Base-by-base conservation (phyloP, 2,113 vertebrate genomes). In the Bagarius yarrelli region DNA sequence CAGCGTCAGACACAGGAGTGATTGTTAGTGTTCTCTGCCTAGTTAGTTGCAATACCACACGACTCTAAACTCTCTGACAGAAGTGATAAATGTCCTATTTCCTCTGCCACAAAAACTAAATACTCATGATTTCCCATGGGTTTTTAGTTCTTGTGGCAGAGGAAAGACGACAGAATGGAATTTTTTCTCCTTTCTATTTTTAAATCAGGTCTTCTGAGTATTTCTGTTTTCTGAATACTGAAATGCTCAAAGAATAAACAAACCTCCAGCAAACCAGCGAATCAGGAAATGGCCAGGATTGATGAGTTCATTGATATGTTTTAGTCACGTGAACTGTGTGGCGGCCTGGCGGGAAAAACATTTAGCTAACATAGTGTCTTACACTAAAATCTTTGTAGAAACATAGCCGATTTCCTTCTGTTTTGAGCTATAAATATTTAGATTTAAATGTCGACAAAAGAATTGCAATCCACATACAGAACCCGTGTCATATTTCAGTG, bases 11-110 rank as follows among this genome's bases (percentile, higher is more conserved):
- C 84, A 69, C 67, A 79, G 44, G 80, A 80, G 57, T 56, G 82
- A 25, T 84, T 86, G 81, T 87, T 47, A 55, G 77, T 56, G 32
- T 78, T 15, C 25, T 59, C 81, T 25, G 67, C 84, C 79, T 79
- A 87, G 88, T 90, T 76, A 88, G 84, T 83, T 53, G 8, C 76
- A 61, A 76, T 19, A 79, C 81, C 55, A 23, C 87, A 64, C 72
- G 73, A 63, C 83, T 88, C 76, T 19, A 57, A 14, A 78, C 66
- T 50, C 21, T 76, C 76, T 78, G 84, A 87, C 56, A 25, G 80
- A 21, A 67, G 85, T 87, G 88, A 92, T 90, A 81, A 83, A 90
- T 90, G 84, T 50, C 9, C 40, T 75, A n/a, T 80, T 78, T 72
- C 59, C 44, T 76, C 16, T 52, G 57, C 76, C n/a, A 30, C 56